Evolutionary conservation across 2,113 vertebrate species (phyloP).

Genomic region (Vidua macroura): DNA sequence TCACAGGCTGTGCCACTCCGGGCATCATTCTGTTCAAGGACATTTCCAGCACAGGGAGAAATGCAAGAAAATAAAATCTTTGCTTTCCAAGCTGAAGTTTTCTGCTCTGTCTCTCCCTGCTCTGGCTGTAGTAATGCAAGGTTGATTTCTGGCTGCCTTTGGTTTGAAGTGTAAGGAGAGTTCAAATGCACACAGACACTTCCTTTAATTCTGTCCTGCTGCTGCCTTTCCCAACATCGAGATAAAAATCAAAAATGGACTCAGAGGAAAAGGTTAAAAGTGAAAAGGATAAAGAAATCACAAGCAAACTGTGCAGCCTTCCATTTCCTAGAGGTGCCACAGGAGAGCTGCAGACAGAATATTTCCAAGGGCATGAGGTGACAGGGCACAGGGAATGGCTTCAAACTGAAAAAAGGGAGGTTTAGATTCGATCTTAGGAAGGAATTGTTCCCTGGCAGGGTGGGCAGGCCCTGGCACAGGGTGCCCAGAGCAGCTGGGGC

Average conservation of each 20-base stretch:
- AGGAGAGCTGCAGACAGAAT: not conserved
- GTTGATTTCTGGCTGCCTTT: not conserved
- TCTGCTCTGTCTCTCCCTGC: not conserved
- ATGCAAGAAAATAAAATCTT: not conserved
- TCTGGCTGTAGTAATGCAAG: not conserved
- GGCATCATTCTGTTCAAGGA: not conserved
- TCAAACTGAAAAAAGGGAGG: not conserved
- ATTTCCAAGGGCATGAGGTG: not conserved
- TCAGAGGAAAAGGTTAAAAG: not conserved
- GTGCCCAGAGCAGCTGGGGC: not conserved
- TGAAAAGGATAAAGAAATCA: not conserved
- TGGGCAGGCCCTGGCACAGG: not conserved
- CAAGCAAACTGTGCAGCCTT: not conserved
- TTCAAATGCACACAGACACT: not conserved
- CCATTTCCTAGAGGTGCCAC: not conserved
- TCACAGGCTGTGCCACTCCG: not conserved
- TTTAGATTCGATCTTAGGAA: rapidly evolving
- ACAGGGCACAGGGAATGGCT: not conserved
- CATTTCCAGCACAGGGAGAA: not conserved
- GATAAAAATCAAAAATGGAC: not conserved
- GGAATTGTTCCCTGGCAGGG: not conserved
- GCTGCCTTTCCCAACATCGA: not conserved
- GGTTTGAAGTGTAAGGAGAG: not conserved
- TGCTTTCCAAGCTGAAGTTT: not conserved
- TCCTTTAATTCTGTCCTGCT: not conserved